A percentile compares a stretch with the other conserved stretches of the same genome.
These are phyloP conservation scores for Drosophila birchii DNA, from an alignment of 2,888 invertebrate genomes.

Conservation along the genomic window DNA sequence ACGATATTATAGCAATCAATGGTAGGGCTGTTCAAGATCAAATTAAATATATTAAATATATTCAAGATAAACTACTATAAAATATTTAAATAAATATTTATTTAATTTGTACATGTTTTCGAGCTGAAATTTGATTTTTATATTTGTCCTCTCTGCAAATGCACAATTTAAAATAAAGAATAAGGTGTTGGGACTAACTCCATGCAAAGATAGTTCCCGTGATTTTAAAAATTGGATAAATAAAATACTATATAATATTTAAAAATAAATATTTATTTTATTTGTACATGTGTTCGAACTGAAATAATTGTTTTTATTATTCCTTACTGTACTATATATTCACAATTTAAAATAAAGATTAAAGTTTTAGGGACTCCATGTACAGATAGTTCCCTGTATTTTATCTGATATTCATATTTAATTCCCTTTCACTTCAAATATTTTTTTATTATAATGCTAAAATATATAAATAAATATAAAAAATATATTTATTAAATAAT, in stretches of 20 bases:
- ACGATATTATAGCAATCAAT: constrained; percentile 1
- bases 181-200: too few species aligned
- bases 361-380: too few species aligned
- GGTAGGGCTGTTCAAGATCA: constrained; percentile 15
- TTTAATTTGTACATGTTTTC: background rate
- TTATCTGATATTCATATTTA: background rate
- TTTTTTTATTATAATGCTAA: background rate
- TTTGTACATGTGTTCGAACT: too few species aligned
- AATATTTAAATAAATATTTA: background rate
- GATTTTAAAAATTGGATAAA: too few species aligned
- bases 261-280: too few species aligned
- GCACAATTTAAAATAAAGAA: background rate
- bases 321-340: too few species aligned
- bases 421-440: background rate
- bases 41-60: background rate
- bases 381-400: background rate
- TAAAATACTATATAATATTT: too few species aligned
- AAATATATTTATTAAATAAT: background rate
- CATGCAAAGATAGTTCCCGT: too few species aligned
- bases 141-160: background rate
- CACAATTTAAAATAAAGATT: background rate
- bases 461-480: too few species aligned
- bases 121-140: background rate
- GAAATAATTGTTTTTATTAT: too few species aligned
- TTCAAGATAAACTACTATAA: background rate